Base-by-base conservation (phyloP, 2,797 vertebrate genomes). In the Phoxinus dragarum region DNA sequence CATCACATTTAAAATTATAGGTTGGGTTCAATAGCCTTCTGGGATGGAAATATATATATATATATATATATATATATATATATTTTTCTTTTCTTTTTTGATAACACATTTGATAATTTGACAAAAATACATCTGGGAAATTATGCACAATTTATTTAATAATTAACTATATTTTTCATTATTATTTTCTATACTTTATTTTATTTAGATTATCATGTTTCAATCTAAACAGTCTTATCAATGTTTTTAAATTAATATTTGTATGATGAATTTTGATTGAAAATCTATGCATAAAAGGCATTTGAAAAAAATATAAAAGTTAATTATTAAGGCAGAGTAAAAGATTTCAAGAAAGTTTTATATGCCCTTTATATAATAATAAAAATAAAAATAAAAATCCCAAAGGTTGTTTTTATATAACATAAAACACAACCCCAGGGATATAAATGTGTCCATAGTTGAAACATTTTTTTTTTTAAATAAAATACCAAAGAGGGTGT, bases 381-480 rank as follows among this genome's bases (percentile, higher is more conserved):
- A n/a, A n/a, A n/a, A n/a, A n/a, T n/a, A n/a, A n/a, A n/a, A n/a
- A n/a, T n/a, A n/a, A n/a, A n/a, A n/a, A n/a, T n/a, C n/a, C n/a
- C 27, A 27, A 27, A 27, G 27, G 27, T 1, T 27, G 27, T 27
- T 27, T 27, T 27, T 27, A 27, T 27, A 27, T 27, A 27, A 27
- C 27, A 27, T 80, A 54, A 69, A 23, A n/a, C 66, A 47, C 27
- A 56, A 82, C 47, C 31, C 17, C 7, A 54, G 16, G 7, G 21
- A 74, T n/a, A 76, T 47, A n/a, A 40, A 85, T 8, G 27, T 77
- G 80, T 78, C 49, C 83, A 86, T 54, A 82, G 82, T 75, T 67
- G 71, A 49, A 83, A 38, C n/a, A n/a, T n/a, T n/a, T n/a, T n/a
- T n/a, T n/a, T n/a, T n/a, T n/a, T 6, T 38, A 3, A 27, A 71